phyloP scores from a whole-genome alignment of 2,113 vertebrate species.

The Antennarius striatus region DNA sequence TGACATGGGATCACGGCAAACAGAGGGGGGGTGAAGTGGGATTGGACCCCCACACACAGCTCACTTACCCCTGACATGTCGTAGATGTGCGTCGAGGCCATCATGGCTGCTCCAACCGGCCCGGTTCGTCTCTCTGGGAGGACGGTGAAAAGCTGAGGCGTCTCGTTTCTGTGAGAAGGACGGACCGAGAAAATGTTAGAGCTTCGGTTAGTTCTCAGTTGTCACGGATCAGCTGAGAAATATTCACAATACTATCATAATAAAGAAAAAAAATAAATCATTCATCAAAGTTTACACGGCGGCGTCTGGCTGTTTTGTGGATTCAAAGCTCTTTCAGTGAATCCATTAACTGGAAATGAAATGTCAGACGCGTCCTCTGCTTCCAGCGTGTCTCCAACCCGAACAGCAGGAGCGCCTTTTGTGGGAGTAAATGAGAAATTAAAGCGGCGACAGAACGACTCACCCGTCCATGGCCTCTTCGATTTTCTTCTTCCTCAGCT shows the following conservation, averaged over 20 bases:
- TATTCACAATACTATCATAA: no score
- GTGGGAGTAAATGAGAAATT: neutral
- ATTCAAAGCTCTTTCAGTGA: neutral
- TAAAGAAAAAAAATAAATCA: no score
- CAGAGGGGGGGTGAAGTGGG: no score
- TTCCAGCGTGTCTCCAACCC: neutral
- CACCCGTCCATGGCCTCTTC: slow-evolving; percentile 95
- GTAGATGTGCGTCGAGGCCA: slow-evolving; percentile 94
- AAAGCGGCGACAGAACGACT: slow-evolving; percentile 29
- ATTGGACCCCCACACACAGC: no score
- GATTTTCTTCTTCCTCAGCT: slow-evolving; percentile 95
- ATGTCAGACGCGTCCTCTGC: neutral
- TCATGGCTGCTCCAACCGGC: slow-evolving; percentile 88
- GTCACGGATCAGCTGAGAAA: neutral
- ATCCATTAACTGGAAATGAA: neutral
- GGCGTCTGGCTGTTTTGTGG: neutral
- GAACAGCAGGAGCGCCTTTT: neutral
- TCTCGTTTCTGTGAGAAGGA: slow-evolving; percentile 83
- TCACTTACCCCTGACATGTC: slow-evolving; percentile 82
- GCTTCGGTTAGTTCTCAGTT: neutral
- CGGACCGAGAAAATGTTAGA: neutral
- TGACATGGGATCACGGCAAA: no score
- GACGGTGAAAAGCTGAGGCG: slow-evolving; percentile 89
- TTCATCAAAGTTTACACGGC: no score
- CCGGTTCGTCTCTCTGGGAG: slow-evolving; percentile 89